These are phyloP conservation scores for Rhinatrema bivittatum DNA, from an alignment of 2,797 vertebrate genomes.

Conservation along the genomic window DNA sequence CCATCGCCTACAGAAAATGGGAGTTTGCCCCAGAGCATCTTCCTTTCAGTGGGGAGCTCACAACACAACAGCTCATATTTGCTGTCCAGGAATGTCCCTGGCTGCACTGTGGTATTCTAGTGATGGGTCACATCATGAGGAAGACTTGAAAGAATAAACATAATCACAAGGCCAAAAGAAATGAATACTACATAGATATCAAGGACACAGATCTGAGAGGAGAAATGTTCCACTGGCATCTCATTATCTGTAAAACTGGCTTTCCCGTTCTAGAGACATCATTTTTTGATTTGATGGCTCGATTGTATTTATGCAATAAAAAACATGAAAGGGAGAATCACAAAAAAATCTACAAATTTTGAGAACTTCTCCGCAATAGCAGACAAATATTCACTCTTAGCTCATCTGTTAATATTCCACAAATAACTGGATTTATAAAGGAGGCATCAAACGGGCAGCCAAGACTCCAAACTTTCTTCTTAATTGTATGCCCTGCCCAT, in stretches of 20 bases:
- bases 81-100: not conserved
- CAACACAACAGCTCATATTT: slow-evolving; percentile 30
- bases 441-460: too few relatives aligned
- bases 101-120: slow-evolving; percentile 11
- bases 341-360: too few relatives aligned
- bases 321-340: too few relatives aligned
- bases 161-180: too few relatives aligned
- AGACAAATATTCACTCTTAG: too few relatives aligned
- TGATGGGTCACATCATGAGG: slow-evolving; percentile 19
- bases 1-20: slow-evolving; percentile 7
- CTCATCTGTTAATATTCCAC: too few relatives aligned
- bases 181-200: too few relatives aligned
- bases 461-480: too few relatives aligned
- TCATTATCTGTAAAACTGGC: slow-evolving; percentile 11
- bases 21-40: slow-evolving; percentile 20
- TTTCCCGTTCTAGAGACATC: slow-evolving; percentile 4
- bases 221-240: slow-evolving; percentile 9
- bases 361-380: too few relatives aligned
- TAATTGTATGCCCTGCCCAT: too few relatives aligned
- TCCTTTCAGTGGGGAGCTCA: slow-evolving; percentile 18
- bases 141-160: slow-evolving; percentile 19
- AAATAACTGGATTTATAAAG: too few relatives aligned
- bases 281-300: not conserved
- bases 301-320: not conserved
- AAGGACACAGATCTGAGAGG: slow-evolving; percentile 1